These are phyloP conservation scores for Rhincodon typus DNA, from an alignment of 2,797 vertebrate species.

Conservation along the genomic window DNA sequence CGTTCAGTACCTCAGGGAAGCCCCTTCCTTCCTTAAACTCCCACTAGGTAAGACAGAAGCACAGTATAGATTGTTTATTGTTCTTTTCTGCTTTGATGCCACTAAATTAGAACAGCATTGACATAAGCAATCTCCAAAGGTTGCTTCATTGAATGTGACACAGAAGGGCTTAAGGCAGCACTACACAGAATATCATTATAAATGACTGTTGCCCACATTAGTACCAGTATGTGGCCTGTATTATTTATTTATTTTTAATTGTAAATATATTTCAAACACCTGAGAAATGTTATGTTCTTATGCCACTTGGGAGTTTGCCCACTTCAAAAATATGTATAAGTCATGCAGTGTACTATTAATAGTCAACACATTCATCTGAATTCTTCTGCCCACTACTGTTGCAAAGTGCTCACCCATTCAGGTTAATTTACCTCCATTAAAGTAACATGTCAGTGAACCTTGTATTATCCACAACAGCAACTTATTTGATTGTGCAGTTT, in stretches of 20 bases:
- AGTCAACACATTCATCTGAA: neutral
- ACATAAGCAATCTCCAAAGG: neutral
- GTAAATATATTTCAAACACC: conserved; percentile 11
- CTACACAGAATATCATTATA: neutral
- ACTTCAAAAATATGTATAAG: neutral
- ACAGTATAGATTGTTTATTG: neutral
- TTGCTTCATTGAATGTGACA: neutral
- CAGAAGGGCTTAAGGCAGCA: neutral
- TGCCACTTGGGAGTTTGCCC: neutral
- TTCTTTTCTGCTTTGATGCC: conserved; percentile 13
- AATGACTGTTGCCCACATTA: neutral
- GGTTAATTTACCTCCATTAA: neutral
- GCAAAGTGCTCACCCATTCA: neutral
- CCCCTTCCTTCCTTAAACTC: conserved; percentile 88
- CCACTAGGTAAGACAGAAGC: conserved; percentile 71
- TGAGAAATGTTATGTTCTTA: neutral
- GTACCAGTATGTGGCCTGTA: too few species aligned
- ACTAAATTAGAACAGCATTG: neutral
- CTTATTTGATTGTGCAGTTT: neutral
- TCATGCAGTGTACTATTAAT: neutral
- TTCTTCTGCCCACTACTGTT: neutral
- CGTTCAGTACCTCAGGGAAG: conserved; percentile 86
- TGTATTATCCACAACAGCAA: neutral
- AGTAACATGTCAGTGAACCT: neutral
- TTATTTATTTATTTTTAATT: neutral